These are phyloP conservation scores for Triplophysa siluroides DNA, from an alignment of 2,113 vertebrate species.

Conservation along the genomic window DNA sequence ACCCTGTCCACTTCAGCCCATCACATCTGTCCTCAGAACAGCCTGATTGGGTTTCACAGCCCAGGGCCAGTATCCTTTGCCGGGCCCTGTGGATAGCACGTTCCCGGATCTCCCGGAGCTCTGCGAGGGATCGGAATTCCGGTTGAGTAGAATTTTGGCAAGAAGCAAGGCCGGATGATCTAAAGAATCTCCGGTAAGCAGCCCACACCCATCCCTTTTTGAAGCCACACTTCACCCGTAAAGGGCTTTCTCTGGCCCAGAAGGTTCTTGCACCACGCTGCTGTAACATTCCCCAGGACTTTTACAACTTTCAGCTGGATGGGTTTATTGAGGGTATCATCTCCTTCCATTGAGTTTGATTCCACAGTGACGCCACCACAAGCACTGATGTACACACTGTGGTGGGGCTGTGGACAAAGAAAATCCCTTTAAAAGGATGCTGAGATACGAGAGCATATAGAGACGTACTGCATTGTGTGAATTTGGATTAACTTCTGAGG, in stretches of 20 bases:
- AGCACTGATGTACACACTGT: conserved; percentile 64
- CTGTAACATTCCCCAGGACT: conserved; percentile 31
- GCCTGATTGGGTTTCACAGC: conserved; percentile 45
- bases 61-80: conserved; percentile 1
- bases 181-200: conserved; percentile 8
- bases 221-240: conserved; percentile 11
- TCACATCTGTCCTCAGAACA: conserved; percentile 21
- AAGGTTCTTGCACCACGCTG: conserved; percentile 21
- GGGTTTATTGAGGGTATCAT: conserved; percentile 38
- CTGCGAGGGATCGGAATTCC: conserved; percentile 32
- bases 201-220: conserved; percentile 18
- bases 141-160: conserved; percentile 36
- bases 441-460: neutral
- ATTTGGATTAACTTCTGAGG: neutral
- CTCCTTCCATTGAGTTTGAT: conserved; percentile 17
- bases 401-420: neutral
- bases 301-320: conserved; percentile 51
- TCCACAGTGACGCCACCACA: conserved; percentile 25
- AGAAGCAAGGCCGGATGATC: conserved; percentile 4
- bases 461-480: conserved; percentile 4
- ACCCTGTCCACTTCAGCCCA: conserved; percentile 36
- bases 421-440: conserved; percentile 16
- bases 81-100: conserved; percentile 2
- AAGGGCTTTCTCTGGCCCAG: conserved; percentile 20
- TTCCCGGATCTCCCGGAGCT: conserved; percentile 30